Percentiles rank a stretch among this genome's conserved stretches.
phyloP scores from a whole-genome alignment of 1,140 invertebrate genomes.

The Helicoverpa zea region DNA sequence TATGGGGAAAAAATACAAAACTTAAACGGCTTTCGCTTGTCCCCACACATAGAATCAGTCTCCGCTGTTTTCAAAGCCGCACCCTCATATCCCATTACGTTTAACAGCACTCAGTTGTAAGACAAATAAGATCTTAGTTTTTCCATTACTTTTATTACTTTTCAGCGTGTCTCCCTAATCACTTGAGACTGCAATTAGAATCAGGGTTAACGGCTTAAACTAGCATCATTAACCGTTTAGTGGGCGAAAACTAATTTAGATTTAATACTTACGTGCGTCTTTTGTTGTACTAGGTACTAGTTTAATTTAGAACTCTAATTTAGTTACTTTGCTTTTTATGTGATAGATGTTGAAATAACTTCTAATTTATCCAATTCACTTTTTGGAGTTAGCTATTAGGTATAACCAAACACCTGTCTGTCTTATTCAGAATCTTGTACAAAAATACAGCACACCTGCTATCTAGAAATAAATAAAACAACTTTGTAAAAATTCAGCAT shows the following conservation, averaged over 20 bases:
- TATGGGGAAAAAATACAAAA: background rate
- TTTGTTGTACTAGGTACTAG: background rate
- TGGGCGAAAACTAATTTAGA: constrained; percentile 23
- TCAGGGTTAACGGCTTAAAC: constrained; percentile 45
- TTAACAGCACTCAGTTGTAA: constrained; percentile 50
- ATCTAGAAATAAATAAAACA: no score
- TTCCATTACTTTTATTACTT: constrained; percentile 68
- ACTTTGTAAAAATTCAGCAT: background rate
- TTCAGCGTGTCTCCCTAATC: constrained; percentile 61
- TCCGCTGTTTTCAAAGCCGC: constrained; percentile 13
- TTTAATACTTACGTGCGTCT: constrained; percentile 19
- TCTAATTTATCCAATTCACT: no score
- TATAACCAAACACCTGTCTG: no score
- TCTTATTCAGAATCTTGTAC: background rate
- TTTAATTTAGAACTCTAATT: background rate
- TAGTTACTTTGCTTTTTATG: background rate
- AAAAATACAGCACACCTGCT: background rate
- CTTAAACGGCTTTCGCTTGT: background rate
- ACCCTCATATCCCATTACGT: constrained; percentile 37
- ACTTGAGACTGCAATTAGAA: constrained; percentile 59
- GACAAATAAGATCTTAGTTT: constrained; percentile 64
- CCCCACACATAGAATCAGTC: background rate
- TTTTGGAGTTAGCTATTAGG: no score
- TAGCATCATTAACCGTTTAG: constrained; percentile 42
- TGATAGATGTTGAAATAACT: background rate